Conservation (phyloP, 2,888 invertebrate species). For the Nephrotoma guestfalica region DNA sequence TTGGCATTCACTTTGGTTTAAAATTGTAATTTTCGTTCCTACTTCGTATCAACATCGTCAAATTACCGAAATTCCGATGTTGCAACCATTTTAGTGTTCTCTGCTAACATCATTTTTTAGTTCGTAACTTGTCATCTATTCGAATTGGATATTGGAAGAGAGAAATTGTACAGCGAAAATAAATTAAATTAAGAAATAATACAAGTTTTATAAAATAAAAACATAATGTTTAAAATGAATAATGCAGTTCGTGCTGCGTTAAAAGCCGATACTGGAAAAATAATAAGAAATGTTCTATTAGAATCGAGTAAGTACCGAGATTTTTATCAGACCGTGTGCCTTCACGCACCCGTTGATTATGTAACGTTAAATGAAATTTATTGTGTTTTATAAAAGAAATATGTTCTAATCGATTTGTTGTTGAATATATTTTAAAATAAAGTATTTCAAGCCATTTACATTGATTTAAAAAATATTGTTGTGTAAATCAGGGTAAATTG, state of each 20-base stretch:
- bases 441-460: background rate
- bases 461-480: background rate
- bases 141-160: background rate
- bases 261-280: constrained; percentile 3
- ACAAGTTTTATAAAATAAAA: background rate
- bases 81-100: background rate
- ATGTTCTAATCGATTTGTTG: background rate
- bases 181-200: background rate
- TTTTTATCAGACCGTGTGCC: background rate
- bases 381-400: background rate
- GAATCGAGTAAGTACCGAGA: background rate
- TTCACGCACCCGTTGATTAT: background rate
- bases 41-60: background rate
- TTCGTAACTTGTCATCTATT: background rate
- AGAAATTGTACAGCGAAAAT: background rate
- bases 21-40: background rate
- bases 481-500: background rate
- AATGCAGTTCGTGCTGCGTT: constrained; percentile 2
- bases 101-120: background rate
- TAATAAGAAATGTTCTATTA: background rate
- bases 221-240: constrained; percentile 3
- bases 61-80: background rate
- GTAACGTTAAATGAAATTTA: background rate
- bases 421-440: background rate
- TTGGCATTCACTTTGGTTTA: background rate